Percentiles rank a stretch among this genome's conserved stretches.
These are phyloP conservation scores for Pimephales promelas DNA, from an alignment of 2,113 vertebrate species.

Conservation along the genomic window DNA sequence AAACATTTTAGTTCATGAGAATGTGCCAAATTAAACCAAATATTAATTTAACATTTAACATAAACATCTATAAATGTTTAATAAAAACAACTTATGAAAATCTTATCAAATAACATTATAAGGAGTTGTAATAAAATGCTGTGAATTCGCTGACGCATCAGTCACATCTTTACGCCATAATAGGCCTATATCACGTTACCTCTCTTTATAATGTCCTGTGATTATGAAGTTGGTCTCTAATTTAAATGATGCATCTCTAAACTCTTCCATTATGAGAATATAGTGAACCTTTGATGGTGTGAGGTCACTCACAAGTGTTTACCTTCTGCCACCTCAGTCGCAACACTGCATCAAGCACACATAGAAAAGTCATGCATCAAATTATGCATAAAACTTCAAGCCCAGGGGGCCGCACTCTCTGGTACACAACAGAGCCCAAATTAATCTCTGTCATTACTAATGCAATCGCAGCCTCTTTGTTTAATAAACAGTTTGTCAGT, in stretches of 20 bases:
- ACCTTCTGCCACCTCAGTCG: constrained; percentile 47
- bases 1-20: too few relatives aligned
- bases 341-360: constrained; percentile 48
- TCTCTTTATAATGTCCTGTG: not conserved
- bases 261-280: constrained; percentile 18
- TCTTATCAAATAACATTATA: not conserved
- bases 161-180: not conserved
- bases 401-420: constrained; percentile 53
- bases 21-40: too few relatives aligned
- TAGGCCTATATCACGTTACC: not conserved
- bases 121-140: not conserved
- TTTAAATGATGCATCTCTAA: constrained; percentile 33
- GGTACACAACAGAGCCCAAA: constrained; percentile 57
- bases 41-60: too few relatives aligned
- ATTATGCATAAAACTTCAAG: constrained; percentile 59
- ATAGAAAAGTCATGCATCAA: constrained; percentile 61
- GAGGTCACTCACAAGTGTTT: constrained; percentile 59
- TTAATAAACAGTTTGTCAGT: constrained; percentile 72
- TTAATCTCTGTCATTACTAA: constrained; percentile 71
- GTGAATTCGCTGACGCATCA: not conserved
- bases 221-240: constrained; percentile 13
- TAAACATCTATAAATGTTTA: not conserved
- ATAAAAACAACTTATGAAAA: not conserved
- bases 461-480: constrained; percentile 68
- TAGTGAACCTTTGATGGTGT: constrained; percentile 35